Evolutionary conservation across 2,797 vertebrate species (phyloP).

Genomic region (Semotilus atromaculatus): DNA sequence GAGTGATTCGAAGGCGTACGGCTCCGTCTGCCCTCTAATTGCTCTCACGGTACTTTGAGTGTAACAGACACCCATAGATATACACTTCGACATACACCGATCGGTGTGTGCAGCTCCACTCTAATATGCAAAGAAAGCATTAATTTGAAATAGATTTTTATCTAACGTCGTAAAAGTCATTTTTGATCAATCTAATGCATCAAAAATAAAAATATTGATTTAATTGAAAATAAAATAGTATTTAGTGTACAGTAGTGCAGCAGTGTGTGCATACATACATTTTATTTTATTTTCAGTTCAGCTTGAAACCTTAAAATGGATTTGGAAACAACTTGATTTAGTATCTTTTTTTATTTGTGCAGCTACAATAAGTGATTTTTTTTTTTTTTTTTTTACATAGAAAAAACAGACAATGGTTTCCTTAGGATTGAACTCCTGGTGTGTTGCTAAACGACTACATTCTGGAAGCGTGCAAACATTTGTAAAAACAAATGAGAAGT

Average conservation of each 20-base stretch:
- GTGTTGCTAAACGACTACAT: slow-evolving; percentile 26
- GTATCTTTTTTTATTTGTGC: slow-evolving; percentile 39
- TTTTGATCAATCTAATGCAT: too few species aligned
- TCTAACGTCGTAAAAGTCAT: background rate
- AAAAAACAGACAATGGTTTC: slow-evolving; percentile 49
- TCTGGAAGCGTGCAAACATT: slow-evolving; percentile 29
- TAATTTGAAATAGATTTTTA: background rate
- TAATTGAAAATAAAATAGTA: background rate
- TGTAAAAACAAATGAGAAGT: slow-evolving; percentile 41
- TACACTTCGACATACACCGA: background rate
- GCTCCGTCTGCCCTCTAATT: too few species aligned
- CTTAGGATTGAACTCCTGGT: slow-evolving; percentile 34
- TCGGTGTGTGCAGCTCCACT: rapidly evolving
- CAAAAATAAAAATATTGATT: background rate
- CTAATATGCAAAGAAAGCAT: background rate
- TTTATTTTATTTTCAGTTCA: background rate
- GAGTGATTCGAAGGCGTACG: too few species aligned
- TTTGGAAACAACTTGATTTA: slow-evolving; percentile 8
- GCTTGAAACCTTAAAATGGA: slow-evolving; percentile 28
- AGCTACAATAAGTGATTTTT: slow-evolving; percentile 27
- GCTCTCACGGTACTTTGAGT: too few species aligned
- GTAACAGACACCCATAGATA: too few species aligned
- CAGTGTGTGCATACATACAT: background rate
- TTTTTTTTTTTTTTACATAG: slow-evolving; percentile 10
- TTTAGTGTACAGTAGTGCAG: background rate